These are phyloP conservation scores for Idaea straminata DNA, from an alignment of 2,888 invertebrate species.

Conservation along the genomic window DNA sequence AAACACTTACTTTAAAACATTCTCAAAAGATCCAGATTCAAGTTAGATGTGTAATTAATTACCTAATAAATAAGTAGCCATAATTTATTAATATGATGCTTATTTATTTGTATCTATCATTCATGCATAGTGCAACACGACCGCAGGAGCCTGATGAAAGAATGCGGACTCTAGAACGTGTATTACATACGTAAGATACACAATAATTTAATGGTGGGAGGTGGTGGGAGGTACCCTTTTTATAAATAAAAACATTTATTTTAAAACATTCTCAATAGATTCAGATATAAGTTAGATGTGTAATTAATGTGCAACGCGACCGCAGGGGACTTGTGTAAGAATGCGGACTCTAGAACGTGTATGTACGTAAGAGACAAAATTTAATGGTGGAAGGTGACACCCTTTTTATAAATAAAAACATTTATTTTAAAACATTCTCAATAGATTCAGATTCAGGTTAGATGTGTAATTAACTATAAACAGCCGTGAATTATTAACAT, in stretches of 20 bases:
- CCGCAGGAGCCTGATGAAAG: conserved; percentile 55
- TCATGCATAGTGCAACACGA: conserved; percentile 44
- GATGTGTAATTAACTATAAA: no score
- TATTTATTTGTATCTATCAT: conserved; percentile 48
- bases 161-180: conserved; percentile 66
- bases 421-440: no score
- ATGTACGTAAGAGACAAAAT: conserved; percentile 63
- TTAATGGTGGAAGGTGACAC: conserved; percentile 32
- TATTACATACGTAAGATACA: conserved; percentile 72
- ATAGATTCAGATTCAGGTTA: no score
- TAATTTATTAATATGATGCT: no score
- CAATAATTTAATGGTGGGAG: conserved; percentile 26
- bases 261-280: no score
- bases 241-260: not conserved
- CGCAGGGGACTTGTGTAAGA: conserved; percentile 54
- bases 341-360: conserved; percentile 69
- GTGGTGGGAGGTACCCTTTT: no score
- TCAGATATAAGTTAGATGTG: no score
- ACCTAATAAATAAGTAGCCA: no score
- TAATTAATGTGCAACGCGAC: conserved; percentile 25
- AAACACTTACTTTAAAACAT: no score
- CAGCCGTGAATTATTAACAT: no score
- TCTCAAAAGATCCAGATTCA: no score
- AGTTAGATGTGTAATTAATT: no score
- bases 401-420: not conserved